Base-by-base conservation (phyloP, 2,113 vertebrate species). In the Trichechus manatus region DNA sequence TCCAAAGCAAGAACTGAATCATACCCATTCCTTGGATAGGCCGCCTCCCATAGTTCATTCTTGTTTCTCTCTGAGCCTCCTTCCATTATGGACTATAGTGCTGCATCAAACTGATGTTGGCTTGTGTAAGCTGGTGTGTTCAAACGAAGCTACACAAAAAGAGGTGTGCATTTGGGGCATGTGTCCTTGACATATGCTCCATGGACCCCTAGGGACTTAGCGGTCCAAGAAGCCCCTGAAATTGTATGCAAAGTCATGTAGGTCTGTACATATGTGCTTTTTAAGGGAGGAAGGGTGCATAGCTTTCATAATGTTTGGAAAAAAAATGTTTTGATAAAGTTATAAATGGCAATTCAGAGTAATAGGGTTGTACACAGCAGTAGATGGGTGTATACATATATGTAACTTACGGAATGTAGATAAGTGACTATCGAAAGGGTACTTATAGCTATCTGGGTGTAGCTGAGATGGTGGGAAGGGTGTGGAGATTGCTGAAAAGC, bases 311-410 rank as follows among this genome's bases (percentile, higher is more conserved):
- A 92, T 23, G 17, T 70, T 84, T 23, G n/a, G 53, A 56, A 74
- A 87, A 74, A 87, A 93, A 80, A 13, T 22, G 29, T 85, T 87
- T 77, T 79, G n/a, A 75, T 77, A n/a, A 82, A 61, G 59, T 94
- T 82, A 80, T 22, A 72, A 92, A 93, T 80, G 42, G 66, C 19
- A 94, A 61, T 61, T 74, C 81, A 70, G 59, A 86, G 31, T 59
- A 25, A 74, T 23, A 27, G 3, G 4, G 56, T 9, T 75, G 17
- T 66, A 39, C 39, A 39, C 39, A 39, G 39, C 39, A 39, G 39
- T 25, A 63, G 80, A 17, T 39, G 5, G 20, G 29, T 61, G 84
- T 39, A 92, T 19, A 64, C 27, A 47, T 47, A 92, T 19, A 64
- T 31, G 14, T 68, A 74, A 95, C 61, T 93, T 61, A 61, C 75